Percentiles rank a stretch among this genome's conserved stretches.
These are phyloP conservation scores for Hystrix cristata DNA, from an alignment of 2,113 vertebrate genomes.

Conservation along the genomic window DNA sequence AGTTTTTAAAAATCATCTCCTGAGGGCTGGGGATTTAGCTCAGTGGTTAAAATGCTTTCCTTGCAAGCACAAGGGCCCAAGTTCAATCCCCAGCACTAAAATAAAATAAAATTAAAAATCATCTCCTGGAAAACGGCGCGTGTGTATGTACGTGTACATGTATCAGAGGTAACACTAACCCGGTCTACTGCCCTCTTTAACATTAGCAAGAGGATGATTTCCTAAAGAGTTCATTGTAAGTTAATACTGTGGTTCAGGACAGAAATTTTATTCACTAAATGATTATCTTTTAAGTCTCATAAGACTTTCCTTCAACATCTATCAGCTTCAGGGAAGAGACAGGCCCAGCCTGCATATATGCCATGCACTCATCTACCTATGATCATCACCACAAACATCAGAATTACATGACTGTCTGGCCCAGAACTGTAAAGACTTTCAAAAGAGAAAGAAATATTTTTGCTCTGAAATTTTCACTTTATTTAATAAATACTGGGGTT, in stretches of 20 bases:
- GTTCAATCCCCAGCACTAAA: too few species aligned
- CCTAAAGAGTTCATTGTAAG: background rate
- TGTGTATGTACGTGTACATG: background rate
- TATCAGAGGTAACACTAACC: background rate
- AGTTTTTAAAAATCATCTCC: background rate
- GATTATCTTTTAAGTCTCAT: background rate
- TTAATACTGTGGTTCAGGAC: background rate
- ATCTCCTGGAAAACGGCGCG: background rate
- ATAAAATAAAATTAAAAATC: too few species aligned
- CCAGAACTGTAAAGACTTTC: background rate
- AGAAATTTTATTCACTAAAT: constrained; percentile 11
- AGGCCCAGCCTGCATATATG: background rate
- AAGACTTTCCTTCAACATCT: background rate
- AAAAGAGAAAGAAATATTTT: constrained; percentile 9
- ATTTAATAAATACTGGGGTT: background rate
- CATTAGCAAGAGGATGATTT: background rate
- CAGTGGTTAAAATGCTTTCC: too few species aligned
- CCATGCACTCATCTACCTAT: background rate
- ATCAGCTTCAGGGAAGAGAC: background rate
- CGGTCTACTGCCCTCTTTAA: background rate
- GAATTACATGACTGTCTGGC: background rate
- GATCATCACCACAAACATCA: background rate
- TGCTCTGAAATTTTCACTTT: constrained; percentile 9
- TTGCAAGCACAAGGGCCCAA: too few species aligned
- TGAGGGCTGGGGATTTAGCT: too few species aligned